Conservation (phyloP, 1,140 invertebrate species). For the Diorhabda elongata region DNA sequence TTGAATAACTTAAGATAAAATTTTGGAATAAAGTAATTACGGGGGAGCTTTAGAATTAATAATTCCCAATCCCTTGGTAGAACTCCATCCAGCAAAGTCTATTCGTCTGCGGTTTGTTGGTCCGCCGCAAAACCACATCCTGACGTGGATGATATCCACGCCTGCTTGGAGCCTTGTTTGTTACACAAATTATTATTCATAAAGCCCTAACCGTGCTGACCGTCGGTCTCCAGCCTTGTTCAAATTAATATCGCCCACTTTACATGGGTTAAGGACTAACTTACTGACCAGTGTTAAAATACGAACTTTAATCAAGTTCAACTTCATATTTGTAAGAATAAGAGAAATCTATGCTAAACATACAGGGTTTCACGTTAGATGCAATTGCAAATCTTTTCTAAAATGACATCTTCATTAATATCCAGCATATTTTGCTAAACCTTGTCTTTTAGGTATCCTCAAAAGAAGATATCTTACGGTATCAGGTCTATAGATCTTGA, state of each 20-base stretch:
- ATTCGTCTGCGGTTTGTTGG: constrained; percentile 5
- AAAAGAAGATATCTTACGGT: too few relatives aligned
- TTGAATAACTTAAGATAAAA: too few relatives aligned
- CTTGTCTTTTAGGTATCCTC: too few relatives aligned
- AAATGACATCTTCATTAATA: too few relatives aligned
- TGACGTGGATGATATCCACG: constrained; percentile 21
- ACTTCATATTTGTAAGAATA: too few relatives aligned
- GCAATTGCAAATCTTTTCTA: too few relatives aligned
- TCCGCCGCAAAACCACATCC: constrained; percentile 14
- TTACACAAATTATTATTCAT: constrained; percentile 47
- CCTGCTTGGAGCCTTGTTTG: constrained; percentile 41
- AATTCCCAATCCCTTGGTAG: constrained; percentile 1
- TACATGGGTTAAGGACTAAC: constrained; percentile 28
- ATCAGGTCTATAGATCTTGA: too few relatives aligned
- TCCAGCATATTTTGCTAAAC: too few relatives aligned
- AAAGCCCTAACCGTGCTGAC: constrained; percentile 39
- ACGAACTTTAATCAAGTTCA: too few relatives aligned
- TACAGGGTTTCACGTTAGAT: too few relatives aligned
- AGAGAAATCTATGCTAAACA: too few relatives aligned
- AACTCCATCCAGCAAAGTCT: constrained; percentile 10
- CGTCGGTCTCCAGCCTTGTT: constrained; percentile 29
- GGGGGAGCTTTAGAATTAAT: neutral
- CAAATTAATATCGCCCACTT: constrained; percentile 44
- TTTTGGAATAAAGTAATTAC: neutral
- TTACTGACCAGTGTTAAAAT: neutral